These are phyloP conservation scores for Neodon shergylaensis DNA, from an alignment of 2,113 vertebrate genomes.

Conservation along the genomic window DNA sequence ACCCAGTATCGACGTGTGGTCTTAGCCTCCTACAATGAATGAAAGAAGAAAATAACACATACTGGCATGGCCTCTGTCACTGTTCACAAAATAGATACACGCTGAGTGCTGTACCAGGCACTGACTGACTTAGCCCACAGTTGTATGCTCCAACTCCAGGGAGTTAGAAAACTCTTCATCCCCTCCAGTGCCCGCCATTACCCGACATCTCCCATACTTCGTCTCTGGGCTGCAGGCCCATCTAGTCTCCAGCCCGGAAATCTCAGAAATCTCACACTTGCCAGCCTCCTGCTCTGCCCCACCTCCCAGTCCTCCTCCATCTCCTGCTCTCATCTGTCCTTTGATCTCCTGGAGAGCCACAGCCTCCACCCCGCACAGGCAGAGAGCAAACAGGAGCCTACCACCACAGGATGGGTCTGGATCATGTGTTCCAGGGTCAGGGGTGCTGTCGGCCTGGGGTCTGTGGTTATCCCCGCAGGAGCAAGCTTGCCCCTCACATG, in stretches of 20 bases:
- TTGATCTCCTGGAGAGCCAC: too few relatives aligned
- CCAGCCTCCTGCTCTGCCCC: not conserved
- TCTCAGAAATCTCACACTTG: not conserved
- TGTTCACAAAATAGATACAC: not conserved
- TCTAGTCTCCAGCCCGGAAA: not conserved
- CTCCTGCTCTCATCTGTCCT: too few relatives aligned
- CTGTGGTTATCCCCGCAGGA: accelerated
- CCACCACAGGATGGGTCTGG: not conserved
- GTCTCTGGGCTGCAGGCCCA: not conserved
- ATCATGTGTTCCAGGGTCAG: not conserved
- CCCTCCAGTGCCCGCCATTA: not conserved
- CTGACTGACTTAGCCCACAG: not conserved
- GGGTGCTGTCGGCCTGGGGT: not conserved
- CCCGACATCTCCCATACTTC: not conserved
- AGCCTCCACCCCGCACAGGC: not conserved
- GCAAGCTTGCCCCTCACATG: accelerated
- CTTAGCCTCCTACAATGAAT: conserved; percentile 10
- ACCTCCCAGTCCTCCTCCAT: not conserved
- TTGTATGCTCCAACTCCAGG: not conserved
- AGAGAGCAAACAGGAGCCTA: not conserved
- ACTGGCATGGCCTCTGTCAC: not conserved
- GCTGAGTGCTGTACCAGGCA: not conserved
- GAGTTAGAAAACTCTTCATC: not conserved
- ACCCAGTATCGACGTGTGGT: conserved; percentile 1
- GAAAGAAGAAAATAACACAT: not conserved